phyloP scores from a whole-genome alignment of 2,797 vertebrate species.

The Masticophis lateralis region DNA sequence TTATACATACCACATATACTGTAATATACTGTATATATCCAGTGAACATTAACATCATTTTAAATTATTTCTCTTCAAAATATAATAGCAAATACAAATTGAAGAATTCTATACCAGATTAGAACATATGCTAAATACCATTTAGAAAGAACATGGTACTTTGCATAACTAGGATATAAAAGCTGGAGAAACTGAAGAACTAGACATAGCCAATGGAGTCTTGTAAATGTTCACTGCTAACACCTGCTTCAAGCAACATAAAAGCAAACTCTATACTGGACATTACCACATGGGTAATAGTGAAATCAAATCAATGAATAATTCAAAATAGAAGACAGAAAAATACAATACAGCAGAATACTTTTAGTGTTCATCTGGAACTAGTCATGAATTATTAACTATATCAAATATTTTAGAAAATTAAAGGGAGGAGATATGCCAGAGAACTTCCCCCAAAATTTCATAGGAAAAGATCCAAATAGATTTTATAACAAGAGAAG shows the following conservation, averaged over 20 bases:
- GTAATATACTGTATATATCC: neutral
- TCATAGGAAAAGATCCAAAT: too few species aligned
- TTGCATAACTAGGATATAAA: neutral
- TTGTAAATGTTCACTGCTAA: neutral
- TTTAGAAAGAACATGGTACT: neutral
- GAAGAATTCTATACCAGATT: neutral
- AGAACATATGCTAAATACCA: neutral
- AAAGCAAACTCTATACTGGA: neutral
- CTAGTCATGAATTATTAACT: too few species aligned
- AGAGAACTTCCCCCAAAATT: too few species aligned
- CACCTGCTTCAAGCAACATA: neutral
- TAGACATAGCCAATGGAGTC: neutral
- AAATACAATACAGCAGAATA: neutral
- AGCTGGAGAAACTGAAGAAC: neutral
- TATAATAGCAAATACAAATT: neutral
- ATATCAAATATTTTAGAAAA: too few species aligned
- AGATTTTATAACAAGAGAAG: neutral
- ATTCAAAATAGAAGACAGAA: neutral
- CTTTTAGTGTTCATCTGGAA: neutral
- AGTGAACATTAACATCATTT: neutral
- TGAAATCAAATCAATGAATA: neutral
- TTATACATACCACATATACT: slow-evolving; percentile 2
- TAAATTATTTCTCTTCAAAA: neutral
- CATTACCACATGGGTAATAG: neutral
- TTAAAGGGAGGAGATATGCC: too few species aligned